Evolutionary conservation across 2,888 invertebrate genomes (phyloP).

Genomic region (Pollenia angustigena): DNA sequence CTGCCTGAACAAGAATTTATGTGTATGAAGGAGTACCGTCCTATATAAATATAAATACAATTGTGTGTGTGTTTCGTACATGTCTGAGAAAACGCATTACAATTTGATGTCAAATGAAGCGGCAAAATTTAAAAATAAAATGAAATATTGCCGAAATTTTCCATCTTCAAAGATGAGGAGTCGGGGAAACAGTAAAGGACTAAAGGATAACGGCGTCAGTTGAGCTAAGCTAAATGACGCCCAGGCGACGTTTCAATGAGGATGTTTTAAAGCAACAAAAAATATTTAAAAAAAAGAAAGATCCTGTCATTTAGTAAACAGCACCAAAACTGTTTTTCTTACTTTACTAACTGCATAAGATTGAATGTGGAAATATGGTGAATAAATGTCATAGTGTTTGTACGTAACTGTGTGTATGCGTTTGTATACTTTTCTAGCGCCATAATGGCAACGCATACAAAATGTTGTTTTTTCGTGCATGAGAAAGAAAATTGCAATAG

Average conservation of each 20-base stretch:
- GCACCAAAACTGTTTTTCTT: constrained; percentile 65
- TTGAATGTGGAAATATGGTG: constrained; percentile 64
- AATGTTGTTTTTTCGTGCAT: constrained; percentile 67
- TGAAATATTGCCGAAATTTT: constrained; percentile 80
- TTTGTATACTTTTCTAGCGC: constrained; percentile 62
- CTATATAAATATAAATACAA: neutral
- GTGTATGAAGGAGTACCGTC: constrained; percentile 7
- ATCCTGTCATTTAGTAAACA: constrained; percentile 72
- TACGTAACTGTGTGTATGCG: constrained; percentile 10
- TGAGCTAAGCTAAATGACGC: constrained; percentile 80
- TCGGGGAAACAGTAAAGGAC: constrained; percentile 41
- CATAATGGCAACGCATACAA: constrained; percentile 74
- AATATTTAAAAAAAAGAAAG: constrained; percentile 39
- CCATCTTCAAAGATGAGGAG: constrained; percentile 8
- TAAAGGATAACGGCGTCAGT: constrained; percentile 72
- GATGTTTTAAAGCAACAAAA: constrained; percentile 58
- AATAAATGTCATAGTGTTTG: constrained; percentile 35
- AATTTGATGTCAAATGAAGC: constrained; percentile 82
- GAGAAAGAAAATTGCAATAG: constrained; percentile 58
- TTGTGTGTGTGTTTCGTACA: neutral
- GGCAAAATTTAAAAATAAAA: constrained; percentile 81
- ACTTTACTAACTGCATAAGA: constrained; percentile 61
- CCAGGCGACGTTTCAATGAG: constrained; percentile 79
- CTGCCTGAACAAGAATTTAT: neutral
- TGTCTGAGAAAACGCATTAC: constrained; percentile 69